Percentiles rank a stretch among this genome's conserved stretches.
Conservation (phyloP, 2,888 invertebrate genomes). For the Nomada fucata region DNA sequence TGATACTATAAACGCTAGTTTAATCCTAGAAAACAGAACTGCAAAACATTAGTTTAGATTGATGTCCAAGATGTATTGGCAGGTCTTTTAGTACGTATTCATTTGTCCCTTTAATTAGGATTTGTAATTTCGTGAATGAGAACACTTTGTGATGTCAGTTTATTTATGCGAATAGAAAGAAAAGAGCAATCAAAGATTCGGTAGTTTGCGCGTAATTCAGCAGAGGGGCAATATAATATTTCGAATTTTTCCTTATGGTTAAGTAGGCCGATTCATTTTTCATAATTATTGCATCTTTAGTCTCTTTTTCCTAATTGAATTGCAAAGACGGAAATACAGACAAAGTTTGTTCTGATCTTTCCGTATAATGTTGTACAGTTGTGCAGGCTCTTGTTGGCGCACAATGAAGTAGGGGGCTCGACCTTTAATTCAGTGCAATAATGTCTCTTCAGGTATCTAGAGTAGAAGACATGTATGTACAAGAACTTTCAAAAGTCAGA, state of each 20-base stretch:
- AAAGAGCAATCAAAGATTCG: conserved; percentile 34
- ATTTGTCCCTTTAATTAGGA: neutral
- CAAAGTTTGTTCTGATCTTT: conserved; percentile 60
- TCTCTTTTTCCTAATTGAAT: neutral
- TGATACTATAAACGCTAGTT: conserved; percentile 43
- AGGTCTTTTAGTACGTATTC: conserved; percentile 22
- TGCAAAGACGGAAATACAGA: neutral
- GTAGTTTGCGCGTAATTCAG: neutral
- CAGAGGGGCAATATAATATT: neutral
- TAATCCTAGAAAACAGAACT: conserved; percentile 42
- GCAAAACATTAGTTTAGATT: conserved; percentile 34
- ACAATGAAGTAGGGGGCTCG: conserved; percentile 80
- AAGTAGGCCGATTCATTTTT: conserved; percentile 46
- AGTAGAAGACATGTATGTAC: conserved; percentile 70
- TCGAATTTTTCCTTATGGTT: conserved; percentile 17
- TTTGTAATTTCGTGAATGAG: conserved; percentile 6
- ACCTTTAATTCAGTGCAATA: conserved; percentile 80
- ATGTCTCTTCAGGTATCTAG: conserved; percentile 69
- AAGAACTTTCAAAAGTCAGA: conserved; percentile 58
- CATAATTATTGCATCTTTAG: neutral
- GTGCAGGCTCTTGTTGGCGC: conserved; percentile 81
- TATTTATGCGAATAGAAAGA: conserved; percentile 38
- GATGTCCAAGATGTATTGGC: conserved; percentile 13
- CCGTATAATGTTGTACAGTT: conserved; percentile 48
- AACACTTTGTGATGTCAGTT: conserved; percentile 20